A percentile compares a stretch with the other conserved stretches of the same genome.
Evolutionary conservation across 2,113 vertebrate genomes (phyloP).

Genomic region (Paraplagusia blochii): DNA sequence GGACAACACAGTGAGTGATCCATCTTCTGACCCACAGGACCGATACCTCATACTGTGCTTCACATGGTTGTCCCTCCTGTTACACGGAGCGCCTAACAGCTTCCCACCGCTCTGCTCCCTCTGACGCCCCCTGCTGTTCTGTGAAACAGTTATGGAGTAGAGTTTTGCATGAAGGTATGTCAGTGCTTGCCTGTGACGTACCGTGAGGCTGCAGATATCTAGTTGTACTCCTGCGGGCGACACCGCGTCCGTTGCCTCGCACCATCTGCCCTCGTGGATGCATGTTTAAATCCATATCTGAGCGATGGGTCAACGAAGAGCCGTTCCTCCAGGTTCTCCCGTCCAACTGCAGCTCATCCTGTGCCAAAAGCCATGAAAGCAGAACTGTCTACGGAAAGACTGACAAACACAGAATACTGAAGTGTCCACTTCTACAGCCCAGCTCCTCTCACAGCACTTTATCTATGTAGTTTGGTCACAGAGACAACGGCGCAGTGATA

Average conservation of each 20-base stretch:
- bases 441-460: not conserved
- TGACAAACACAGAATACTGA: too few species aligned
- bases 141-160: conserved; percentile 11
- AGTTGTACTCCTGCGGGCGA: conserved; percentile 11
- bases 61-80: not conserved
- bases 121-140: conserved; percentile 8
- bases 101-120: conserved; percentile 13
- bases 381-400: not conserved
- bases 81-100: not conserved
- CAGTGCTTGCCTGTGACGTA: conserved; percentile 19
- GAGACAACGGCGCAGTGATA: too few species aligned
- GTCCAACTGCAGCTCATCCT: not conserved
- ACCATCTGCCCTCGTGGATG: not conserved
- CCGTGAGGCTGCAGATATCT: conserved; percentile 9
- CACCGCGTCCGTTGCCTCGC: not conserved
- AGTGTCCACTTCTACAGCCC: not conserved
- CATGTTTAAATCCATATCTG: not conserved
- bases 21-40: not conserved
- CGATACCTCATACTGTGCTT: conserved; percentile 23
- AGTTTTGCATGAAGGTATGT: conserved; percentile 29
- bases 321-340: conserved; percentile 8
- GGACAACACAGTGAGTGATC: too few species aligned
- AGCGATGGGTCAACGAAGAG: conserved; percentile 36
- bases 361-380: conserved; percentile 24
- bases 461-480: too few species aligned